Percentiles rank a stretch among this genome's conserved stretches.
Conservation (phyloP, 2,888 invertebrate species). For the Lasioglossum villosulum region DNA sequence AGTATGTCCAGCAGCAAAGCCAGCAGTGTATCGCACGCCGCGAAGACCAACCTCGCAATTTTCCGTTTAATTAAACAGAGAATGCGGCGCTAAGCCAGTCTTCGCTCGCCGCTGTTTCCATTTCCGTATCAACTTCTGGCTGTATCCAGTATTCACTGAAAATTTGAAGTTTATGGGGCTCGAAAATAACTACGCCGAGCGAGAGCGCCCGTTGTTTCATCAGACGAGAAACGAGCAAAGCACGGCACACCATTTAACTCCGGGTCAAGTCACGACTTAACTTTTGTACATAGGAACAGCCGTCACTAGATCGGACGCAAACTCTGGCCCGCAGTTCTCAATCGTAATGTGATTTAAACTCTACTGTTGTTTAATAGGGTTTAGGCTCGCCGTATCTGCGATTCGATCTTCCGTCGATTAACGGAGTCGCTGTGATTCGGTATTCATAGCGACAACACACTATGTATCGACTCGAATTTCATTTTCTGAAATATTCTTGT, state of each 20-base stretch:
- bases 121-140: background rate
- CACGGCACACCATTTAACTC: slow-evolving; percentile 24
- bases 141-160: background rate
- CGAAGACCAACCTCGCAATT: background rate
- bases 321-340: slow-evolving; percentile 29
- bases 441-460: slow-evolving; percentile 28
- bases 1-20: background rate
- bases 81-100: slow-evolving; percentile 2
- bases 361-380: slow-evolving; percentile 48
- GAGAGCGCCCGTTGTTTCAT: slow-evolving; percentile 15
- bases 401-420: slow-evolving; percentile 49
- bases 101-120: background rate
- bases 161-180: slow-evolving; percentile 2
- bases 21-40: background rate
- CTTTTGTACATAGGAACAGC: slow-evolving; percentile 38
- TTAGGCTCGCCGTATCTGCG: slow-evolving; percentile 39
- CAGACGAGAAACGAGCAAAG: slow-evolving; percentile 13
- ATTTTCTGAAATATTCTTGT: background rate
- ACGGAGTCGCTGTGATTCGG: slow-evolving; percentile 37
- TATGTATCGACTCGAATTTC: too few species aligned
- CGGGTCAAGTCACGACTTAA: slow-evolving; percentile 43
- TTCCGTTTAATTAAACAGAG: slow-evolving; percentile 3
- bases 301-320: slow-evolving; percentile 45
- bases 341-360: slow-evolving; percentile 58
- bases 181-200: background rate